A percentile compares a stretch with the other conserved stretches of the same genome.
Conservation (phyloP, 1,140 invertebrate species). For the Drosophila nebulosa region DNA sequence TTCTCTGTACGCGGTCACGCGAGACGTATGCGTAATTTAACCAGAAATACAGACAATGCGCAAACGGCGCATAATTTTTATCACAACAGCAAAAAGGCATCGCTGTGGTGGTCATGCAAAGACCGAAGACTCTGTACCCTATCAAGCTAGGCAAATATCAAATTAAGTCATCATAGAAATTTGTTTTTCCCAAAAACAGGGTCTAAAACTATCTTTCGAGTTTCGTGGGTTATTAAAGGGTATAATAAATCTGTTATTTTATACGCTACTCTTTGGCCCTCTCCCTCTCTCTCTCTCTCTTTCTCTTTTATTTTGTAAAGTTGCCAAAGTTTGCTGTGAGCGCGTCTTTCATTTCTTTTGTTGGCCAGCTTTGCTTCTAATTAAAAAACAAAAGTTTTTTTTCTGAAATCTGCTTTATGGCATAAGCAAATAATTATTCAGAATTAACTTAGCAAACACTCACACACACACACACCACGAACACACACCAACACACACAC, state of each 20-base stretch:
- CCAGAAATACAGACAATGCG: no score
- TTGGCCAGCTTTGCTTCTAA: constrained; percentile 63
- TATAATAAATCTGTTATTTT: constrained; percentile 54
- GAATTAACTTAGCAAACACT: constrained; percentile 51
- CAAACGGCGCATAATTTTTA: no score
- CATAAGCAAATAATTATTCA: constrained; percentile 71
- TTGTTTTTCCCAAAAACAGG: no score
- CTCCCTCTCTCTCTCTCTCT: constrained; percentile 26
- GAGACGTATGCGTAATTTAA: constrained; percentile 49
- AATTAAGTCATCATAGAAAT: no score
- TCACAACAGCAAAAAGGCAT: not conserved
- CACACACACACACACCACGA: constrained; percentile 10
- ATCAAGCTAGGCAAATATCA: no score
- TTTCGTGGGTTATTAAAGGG: not conserved
- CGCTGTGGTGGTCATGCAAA: no score
- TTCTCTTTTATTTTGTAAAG: constrained; percentile 48
- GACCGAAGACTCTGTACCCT: no score
- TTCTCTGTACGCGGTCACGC: not conserved
- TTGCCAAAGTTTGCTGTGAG: constrained; percentile 40
- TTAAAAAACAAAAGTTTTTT: constrained; percentile 78
- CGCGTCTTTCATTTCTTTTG: constrained; percentile 42
- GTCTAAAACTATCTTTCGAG: not conserved
- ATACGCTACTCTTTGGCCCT: constrained; percentile 29
- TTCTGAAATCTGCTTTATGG: constrained; percentile 68
- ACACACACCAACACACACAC: not conserved